Base-by-base conservation (phyloP, 2,888 invertebrate species). In the Trichopria drosophilae region DNA sequence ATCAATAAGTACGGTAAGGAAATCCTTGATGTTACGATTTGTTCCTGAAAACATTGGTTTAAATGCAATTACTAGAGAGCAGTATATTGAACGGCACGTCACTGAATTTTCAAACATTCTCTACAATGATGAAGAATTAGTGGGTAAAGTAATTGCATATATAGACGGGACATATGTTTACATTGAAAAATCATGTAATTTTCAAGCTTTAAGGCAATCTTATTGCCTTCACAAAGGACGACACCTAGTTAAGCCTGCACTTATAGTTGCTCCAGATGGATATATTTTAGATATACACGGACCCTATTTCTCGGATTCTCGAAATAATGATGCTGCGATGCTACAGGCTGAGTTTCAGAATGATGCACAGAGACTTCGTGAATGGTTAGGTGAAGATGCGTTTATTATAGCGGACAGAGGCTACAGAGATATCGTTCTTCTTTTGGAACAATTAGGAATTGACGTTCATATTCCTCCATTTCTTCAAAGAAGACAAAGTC, bases 261-360 rank as follows among this genome's bases (percentile, higher is more conserved):
- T 46, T 20, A 3, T 55, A 10, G 39, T 39, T 22, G 48, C 48
- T 22, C 47, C 55, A 3, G 45, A 51, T 28, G 51, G 55, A 1
- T 54, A 34, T 23, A 51, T 55, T 20, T 28, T 55, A 10, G 51
- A 47, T 16, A 52, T 55, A 6, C 43, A 46, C 4, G 43, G 43
- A 3, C 49, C 50, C 1, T 55, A 49, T 35, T 50, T 56, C 28
- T 42, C 56, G 7, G 53, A 53, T 37, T 31, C 15, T 3, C 18
- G 28, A 16, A 53, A 56, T 13, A 57, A 52, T 23, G 54, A 57
- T 52, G 52, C 57, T 12, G 13, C 22, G n/a, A 54, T 57, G 3
- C 16, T 54, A 12, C 7, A 6, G 3, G 7, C 49, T 31, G 23
- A 57, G 20, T 49, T 53, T 23, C n/a, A 45, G n/a, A 23, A 23